phyloP scores from a whole-genome alignment of 2,888 invertebrate species.

The Tortrix viridana region DNA sequence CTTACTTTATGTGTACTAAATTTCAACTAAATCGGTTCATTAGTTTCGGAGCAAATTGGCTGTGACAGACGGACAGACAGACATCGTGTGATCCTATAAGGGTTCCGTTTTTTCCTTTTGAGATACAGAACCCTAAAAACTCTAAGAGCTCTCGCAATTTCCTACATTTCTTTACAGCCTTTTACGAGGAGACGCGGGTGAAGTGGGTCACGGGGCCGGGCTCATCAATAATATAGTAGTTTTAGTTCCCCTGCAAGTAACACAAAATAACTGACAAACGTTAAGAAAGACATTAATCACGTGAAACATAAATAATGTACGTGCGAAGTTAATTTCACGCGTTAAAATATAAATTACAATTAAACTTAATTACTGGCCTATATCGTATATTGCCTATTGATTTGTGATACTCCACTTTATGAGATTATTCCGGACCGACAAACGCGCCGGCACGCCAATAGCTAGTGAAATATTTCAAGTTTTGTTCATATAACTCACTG shows the following conservation, averaged over 20 bases:
- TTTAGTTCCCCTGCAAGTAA: slow-evolving; percentile 21
- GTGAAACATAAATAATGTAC: slow-evolving; percentile 16
- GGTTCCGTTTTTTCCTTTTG: too few species aligned
- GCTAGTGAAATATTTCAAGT: slow-evolving; percentile 37
- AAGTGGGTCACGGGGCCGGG: slow-evolving; percentile 59
- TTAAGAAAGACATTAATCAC: slow-evolving; percentile 3
- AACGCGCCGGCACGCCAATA: slow-evolving; percentile 35
- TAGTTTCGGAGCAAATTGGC: too few species aligned
- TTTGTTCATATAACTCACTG: slow-evolving; percentile 45
- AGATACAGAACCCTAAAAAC: slow-evolving; percentile 3
- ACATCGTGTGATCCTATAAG: too few species aligned
- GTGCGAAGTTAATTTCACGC: slow-evolving; percentile 40
- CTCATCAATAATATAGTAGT: slow-evolving; percentile 57
- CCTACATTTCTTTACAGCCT: slow-evolving; percentile 44
- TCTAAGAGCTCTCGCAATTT: slow-evolving; percentile 40
- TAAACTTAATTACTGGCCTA: slow-evolving; percentile 44
- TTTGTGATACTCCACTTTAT: slow-evolving; percentile 44
- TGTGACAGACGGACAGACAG: too few species aligned
- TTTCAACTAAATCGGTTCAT: too few species aligned
- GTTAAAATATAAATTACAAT: slow-evolving; percentile 46
- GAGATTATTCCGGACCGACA: slow-evolving; percentile 38
- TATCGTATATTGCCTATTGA: slow-evolving; percentile 45
- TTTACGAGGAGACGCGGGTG: slow-evolving; percentile 41
- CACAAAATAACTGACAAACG: slow-evolving; percentile 10
- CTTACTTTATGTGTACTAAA: too few species aligned